phyloP scores from a whole-genome alignment of 53 echinoderm and acorn worm genomes.

The Actinopyga echinites region DNA sequence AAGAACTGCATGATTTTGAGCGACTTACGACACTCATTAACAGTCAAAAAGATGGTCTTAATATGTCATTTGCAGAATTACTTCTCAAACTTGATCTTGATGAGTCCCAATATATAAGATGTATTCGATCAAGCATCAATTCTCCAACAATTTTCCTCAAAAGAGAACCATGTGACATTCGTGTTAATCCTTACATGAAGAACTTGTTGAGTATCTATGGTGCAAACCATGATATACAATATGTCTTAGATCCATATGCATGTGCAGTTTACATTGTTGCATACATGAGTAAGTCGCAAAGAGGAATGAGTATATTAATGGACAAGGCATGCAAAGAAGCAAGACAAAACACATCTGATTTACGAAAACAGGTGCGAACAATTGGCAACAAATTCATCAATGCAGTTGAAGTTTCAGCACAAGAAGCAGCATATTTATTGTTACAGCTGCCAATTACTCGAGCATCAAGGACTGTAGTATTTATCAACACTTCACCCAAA shows the following conservation, averaged over 20 bases:
- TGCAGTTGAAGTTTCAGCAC: slow-evolving; percentile 38
- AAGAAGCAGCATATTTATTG: slow-evolving; percentile 45
- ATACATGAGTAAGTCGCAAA: slow-evolving; percentile 57
- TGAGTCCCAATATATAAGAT: slow-evolving; percentile 35
- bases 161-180: slow-evolving; percentile 8
- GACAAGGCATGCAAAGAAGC: slow-evolving; percentile 49
- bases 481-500: slow-evolving; percentile 29
- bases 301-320: slow-evolving; percentile 49
- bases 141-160: slow-evolving; percentile 21
- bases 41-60: slow-evolving; percentile 9
- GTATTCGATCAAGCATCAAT: slow-evolving; percentile 20
- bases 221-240: slow-evolving; percentile 56
- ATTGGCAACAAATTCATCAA: slow-evolving; percentile 49
- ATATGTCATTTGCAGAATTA: slow-evolving; percentile 4
- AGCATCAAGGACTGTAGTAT: slow-evolving; percentile 24
- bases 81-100: not conserved
- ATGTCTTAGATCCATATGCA: slow-evolving; percentile 41
- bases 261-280: slow-evolving; percentile 58
- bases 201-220: slow-evolving; percentile 18
- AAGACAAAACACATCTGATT: not conserved
- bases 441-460: slow-evolving; percentile 50
- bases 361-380: slow-evolving; percentile 2
- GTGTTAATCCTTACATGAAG: slow-evolving; percentile 52
- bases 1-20: not conserved
- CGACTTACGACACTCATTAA: not conserved